Evolutionary conservation across 2,797 vertebrate genomes (phyloP).

Genomic region (Eptatretus atami): DNA sequence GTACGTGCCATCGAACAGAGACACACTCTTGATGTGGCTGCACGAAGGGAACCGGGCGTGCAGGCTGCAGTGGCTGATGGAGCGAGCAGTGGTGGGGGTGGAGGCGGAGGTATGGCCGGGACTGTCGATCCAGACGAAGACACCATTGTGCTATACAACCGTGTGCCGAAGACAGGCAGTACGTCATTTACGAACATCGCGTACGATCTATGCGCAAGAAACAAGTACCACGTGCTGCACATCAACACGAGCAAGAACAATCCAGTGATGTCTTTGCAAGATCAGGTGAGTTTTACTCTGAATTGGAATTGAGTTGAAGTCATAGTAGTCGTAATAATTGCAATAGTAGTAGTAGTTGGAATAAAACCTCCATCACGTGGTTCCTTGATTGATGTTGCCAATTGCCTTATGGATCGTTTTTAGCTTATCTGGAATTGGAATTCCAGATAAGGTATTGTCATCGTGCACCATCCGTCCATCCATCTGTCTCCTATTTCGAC

Average conservation of each 20-base stretch:
- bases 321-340: too few species aligned
- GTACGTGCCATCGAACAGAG: constrained; percentile 74
- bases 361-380: too few species aligned
- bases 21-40: constrained; percentile 29
- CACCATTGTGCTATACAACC: constrained; percentile 71
- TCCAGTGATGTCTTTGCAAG: constrained; percentile 90
- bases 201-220: constrained; percentile 73
- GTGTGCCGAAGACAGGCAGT: constrained; percentile 91
- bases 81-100: too few species aligned
- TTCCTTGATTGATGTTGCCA: too few species aligned
- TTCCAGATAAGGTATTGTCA: too few species aligned
- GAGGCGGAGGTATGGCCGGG: constrained; percentile 17
- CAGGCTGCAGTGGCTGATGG: too few species aligned
- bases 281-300: constrained; percentile 35
- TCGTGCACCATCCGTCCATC: too few species aligned
- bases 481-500: too few species aligned
- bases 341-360: too few species aligned
- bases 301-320: too few species aligned
- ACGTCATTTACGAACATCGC: constrained; percentile 96
- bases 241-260: constrained; percentile 99
- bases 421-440: too few species aligned
- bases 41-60: not conserved
- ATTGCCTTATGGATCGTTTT: too few species aligned
- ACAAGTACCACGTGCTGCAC: constrained; percentile 80
- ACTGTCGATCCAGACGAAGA: constrained; percentile 25